Evolutionary conservation across 2,113 vertebrate genomes (phyloP).

Genomic region (Electrona antarctica): DNA sequence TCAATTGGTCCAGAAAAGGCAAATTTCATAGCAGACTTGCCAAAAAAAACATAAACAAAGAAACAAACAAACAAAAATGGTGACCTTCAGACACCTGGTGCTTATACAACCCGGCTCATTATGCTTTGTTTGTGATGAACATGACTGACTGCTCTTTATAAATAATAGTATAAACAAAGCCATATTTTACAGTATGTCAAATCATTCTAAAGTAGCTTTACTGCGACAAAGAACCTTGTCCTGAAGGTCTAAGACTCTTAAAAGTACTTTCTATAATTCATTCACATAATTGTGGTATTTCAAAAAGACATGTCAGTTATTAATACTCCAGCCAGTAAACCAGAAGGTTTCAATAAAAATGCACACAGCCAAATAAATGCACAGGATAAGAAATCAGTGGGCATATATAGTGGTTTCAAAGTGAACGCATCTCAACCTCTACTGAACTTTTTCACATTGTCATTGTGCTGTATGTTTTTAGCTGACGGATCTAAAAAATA

Average conservation of each 20-base stretch:
- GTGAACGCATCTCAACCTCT: background rate
- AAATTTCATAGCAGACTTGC: background rate
- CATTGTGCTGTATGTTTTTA: background rate
- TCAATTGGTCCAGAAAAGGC: background rate
- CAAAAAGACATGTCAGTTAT: background rate
- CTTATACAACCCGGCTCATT: too few species aligned
- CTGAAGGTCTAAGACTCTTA: background rate
- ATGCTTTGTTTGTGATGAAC: background rate
- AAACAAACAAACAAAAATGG: background rate
- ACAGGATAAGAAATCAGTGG: background rate
- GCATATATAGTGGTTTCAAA: background rate
- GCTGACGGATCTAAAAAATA: background rate
- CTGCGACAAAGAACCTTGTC: conserved; percentile 24
- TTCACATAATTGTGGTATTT: background rate
- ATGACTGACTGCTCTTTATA: background rate
- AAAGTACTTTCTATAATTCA: background rate
- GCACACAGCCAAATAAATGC: background rate
- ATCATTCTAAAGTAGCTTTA: background rate
- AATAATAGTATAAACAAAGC: conserved; percentile 11
- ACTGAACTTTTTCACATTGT: background rate
- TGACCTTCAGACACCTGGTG: too few species aligned
- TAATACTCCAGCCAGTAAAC: background rate
- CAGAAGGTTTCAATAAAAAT: background rate
- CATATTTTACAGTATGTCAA: conserved; percentile 8
- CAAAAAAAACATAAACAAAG: background rate